Conservation (phyloP, 2,113 vertebrate genomes). For the Marmota flaviventris region DNA sequence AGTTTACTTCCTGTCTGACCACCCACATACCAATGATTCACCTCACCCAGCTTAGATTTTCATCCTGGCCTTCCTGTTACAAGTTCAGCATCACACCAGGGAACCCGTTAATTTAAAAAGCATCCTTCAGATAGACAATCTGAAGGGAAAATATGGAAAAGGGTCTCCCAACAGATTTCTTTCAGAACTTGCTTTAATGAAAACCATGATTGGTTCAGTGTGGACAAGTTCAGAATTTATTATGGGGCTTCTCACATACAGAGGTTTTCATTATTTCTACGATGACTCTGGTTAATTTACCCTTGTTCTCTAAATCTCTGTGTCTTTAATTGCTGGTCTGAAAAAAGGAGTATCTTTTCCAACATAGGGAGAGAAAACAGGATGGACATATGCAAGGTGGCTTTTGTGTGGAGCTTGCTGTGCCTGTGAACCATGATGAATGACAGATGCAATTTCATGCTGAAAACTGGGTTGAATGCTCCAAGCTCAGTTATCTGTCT, state of each 20-base stretch:
- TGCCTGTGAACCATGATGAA: constrained; percentile 55
- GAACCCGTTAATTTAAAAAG: neutral
- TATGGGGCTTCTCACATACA: neutral
- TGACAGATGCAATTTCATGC: constrained; percentile 73
- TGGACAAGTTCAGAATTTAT: neutral
- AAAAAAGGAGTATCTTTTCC: constrained; percentile 79
- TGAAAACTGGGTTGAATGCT: constrained; percentile 74
- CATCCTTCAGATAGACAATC: neutral
- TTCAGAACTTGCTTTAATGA: constrained; percentile 12
- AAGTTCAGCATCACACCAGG: neutral
- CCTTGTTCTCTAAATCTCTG: constrained; percentile 71
- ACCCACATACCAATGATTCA: neutral
- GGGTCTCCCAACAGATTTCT: neutral
- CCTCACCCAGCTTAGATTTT: neutral
- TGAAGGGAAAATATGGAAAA: neutral
- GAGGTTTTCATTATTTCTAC: constrained; percentile 73
- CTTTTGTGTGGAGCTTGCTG: constrained; percentile 76
- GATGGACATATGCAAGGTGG: constrained; percentile 42
- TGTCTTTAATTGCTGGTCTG: constrained; percentile 65
- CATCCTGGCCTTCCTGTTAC: neutral
- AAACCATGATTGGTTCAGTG: neutral
- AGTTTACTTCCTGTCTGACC: neutral
- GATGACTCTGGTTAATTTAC: constrained; percentile 69
- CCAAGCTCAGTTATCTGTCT: constrained; percentile 77
- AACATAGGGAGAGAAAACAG: neutral